phyloP scores from a whole-genome alignment of 2,888 invertebrate species.

The Linnaemya tessellans region DNA sequence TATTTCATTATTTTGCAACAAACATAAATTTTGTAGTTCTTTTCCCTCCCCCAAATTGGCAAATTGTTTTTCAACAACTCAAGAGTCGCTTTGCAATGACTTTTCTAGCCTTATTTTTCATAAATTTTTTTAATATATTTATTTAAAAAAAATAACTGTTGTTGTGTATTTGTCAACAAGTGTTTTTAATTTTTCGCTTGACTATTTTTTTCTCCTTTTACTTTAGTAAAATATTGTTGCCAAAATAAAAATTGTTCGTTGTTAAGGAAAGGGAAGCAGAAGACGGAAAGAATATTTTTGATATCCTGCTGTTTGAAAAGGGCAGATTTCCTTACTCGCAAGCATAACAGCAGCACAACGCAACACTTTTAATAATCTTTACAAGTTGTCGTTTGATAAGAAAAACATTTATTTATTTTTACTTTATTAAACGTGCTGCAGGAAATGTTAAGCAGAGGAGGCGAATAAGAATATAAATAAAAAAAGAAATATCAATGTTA shows the following conservation, averaged over 20 bases:
- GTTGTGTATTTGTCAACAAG: conserved; percentile 38
- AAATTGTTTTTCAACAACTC: background rate
- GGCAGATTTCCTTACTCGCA: conserved; percentile 11
- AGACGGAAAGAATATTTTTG: conserved; percentile 41
- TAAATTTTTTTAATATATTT: background rate
- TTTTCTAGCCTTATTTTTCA: background rate
- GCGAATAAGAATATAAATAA: background rate
- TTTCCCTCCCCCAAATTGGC: background rate
- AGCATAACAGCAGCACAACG: background rate
- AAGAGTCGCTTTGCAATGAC: background rate
- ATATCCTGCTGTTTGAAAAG: conserved; percentile 60
- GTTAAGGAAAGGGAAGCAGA: background rate
- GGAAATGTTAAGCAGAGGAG: conserved; percentile 1
- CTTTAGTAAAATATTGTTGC: conserved; percentile 5
- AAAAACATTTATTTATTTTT: conserved; percentile 22
- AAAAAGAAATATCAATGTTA: background rate
- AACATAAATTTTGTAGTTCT: background rate
- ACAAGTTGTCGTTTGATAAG: conserved; percentile 23
- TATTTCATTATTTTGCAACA: background rate
- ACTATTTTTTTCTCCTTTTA: background rate
- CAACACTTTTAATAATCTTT: conserved; percentile 16
- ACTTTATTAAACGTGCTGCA: background rate
- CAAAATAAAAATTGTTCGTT: conserved; percentile 6
- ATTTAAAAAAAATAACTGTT: conserved; percentile 13
- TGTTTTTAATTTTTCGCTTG: conserved; percentile 31